Evolutionary conservation across 1,140 invertebrate genomes (phyloP).

Genomic region (Phortica variegata): DNA sequence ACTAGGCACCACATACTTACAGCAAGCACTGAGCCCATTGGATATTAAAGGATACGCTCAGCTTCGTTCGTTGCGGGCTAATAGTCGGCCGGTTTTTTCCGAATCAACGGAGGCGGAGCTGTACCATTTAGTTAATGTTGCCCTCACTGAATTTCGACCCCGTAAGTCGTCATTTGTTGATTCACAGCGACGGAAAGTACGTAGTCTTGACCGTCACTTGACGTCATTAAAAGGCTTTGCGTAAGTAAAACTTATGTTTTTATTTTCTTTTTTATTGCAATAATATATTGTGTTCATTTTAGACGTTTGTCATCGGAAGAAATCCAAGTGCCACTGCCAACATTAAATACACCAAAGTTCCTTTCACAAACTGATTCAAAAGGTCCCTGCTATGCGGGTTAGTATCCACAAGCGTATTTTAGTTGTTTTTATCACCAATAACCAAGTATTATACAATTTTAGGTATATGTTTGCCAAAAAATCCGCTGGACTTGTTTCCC

Average conservation of each 20-base stretch:
- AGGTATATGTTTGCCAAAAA: slow-evolving; percentile 76
- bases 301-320: slow-evolving; percentile 40
- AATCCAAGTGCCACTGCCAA: slow-evolving; percentile 37
- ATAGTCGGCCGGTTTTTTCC: slow-evolving; percentile 60
- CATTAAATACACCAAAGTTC: slow-evolving; percentile 41
- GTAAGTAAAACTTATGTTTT: slow-evolving; percentile 22
- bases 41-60: slow-evolving; percentile 81
- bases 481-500: slow-evolving; percentile 70
- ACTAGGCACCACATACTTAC: slow-evolving; percentile 28
- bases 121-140: slow-evolving; percentile 39
- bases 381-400: slow-evolving; percentile 49
- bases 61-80: slow-evolving; percentile 70
- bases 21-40: slow-evolving; percentile 62
- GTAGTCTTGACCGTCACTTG: slow-evolving; percentile 45
- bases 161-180: slow-evolving; percentile 41
- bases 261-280: not conserved
- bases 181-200: slow-evolving; percentile 38
- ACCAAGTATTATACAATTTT: slow-evolving; percentile 1
- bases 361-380: slow-evolving; percentile 38
- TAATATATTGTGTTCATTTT: too few species aligned
- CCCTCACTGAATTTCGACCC: slow-evolving; percentile 30
- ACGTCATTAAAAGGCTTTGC: slow-evolving; percentile 33
- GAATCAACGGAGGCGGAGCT: slow-evolving; percentile 43
- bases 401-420: not conserved
- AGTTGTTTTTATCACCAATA: too few species aligned